phyloP scores from a whole-genome alignment of 1,140 invertebrate genomes.

The Cyphomyrmex costatus region DNA sequence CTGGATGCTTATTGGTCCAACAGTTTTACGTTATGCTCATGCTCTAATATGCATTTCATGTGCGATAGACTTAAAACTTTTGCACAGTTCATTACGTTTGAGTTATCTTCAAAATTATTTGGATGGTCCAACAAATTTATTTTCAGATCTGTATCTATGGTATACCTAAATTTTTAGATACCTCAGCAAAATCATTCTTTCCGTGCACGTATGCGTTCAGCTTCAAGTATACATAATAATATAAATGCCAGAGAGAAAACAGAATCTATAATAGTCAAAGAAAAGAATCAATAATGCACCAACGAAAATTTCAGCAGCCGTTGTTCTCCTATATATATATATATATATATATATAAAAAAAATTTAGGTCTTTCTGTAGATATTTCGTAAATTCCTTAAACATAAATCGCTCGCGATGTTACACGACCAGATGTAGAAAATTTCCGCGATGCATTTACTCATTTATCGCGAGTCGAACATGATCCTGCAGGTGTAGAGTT shows the following conservation, averaged over 20 bases:
- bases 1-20: no score
- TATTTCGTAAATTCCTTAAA: conserved; percentile 75
- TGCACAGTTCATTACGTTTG: no score
- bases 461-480: conserved; percentile 69
- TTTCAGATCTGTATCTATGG: no score
- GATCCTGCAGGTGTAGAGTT: conserved; percentile 19
- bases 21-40: no score
- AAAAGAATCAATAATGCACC: conserved; percentile 2
- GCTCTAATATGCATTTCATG: no score
- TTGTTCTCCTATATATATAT: conserved; percentile 37
- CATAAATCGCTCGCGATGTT: conserved; percentile 79
- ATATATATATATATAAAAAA: no score
- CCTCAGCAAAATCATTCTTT: no score
- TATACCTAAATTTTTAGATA: no score
- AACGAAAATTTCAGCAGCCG: conserved; percentile 13
- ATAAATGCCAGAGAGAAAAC: neutral
- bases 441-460: conserved; percentile 59
- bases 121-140: no score
- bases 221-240: neutral
- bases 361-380: conserved; percentile 70
- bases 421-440: conserved; percentile 75
- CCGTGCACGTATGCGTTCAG: neutral
- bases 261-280: neutral
- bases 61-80: no score
- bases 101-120: no score